Percentiles rank a stretch among this genome's conserved stretches.
Evolutionary conservation across 2,888 invertebrate species (phyloP).

Genomic region (Slavum lentiscoides): DNA sequence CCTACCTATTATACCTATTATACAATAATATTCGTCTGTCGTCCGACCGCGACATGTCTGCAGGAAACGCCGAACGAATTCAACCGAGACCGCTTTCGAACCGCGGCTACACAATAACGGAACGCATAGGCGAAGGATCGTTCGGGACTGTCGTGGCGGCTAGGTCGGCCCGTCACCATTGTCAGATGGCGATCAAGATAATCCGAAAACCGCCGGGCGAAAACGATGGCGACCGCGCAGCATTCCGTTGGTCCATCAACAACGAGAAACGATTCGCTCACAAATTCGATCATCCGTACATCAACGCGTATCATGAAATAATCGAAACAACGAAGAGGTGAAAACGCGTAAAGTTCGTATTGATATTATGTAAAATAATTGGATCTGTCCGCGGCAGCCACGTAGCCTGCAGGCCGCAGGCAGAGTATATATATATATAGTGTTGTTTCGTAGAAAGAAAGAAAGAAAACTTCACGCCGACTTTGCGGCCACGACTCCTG

Average conservation of each 20-base stretch:
- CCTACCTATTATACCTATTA: no score
- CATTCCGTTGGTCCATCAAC: background rate
- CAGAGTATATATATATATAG: no score
- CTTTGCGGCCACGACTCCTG: no score
- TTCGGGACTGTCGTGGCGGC: background rate
- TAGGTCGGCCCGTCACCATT: background rate
- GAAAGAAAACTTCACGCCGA: no score
- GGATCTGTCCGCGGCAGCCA: no score
- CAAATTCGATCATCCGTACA: slow-evolving; percentile 3
- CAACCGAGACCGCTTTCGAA: background rate
- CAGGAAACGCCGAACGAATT: background rate
- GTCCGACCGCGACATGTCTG: no score
- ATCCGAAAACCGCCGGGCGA: background rate
- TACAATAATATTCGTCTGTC: no score
- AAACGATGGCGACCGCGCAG: background rate
- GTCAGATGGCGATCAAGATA: background rate
- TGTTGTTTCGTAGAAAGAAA: no score
- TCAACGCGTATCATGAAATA: background rate
- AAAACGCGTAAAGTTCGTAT: no score
- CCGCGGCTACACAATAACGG: background rate
- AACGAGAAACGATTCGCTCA: background rate
- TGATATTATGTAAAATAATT: no score
- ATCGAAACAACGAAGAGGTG: background rate
- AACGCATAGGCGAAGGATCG: background rate
- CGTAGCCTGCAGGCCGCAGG: no score